Percentiles rank a stretch among this genome's conserved stretches.
Evolutionary conservation across 2,113 vertebrate genomes (phyloP).

Genomic region (Platysternon megacephalum): DNA sequence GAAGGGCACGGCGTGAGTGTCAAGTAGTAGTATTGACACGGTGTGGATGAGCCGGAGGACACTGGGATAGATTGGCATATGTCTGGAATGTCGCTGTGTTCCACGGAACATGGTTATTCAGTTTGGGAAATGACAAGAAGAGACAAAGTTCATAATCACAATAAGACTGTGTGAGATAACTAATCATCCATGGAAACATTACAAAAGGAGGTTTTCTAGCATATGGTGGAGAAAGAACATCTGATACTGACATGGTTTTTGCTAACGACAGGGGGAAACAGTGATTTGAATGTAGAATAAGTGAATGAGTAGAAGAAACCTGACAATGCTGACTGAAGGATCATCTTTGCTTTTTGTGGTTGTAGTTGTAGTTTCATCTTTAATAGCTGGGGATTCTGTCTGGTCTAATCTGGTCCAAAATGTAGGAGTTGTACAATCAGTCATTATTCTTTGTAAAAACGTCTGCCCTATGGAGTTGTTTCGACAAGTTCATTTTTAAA

Average conservation of each 20-base stretch:
- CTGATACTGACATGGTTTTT: background rate
- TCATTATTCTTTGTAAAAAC: background rate
- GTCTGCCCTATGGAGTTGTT: rapidly evolving
- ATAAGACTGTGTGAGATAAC: background rate
- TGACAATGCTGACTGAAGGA: background rate
- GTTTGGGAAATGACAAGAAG: background rate
- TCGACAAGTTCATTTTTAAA: background rate
- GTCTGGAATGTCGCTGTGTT: rapidly evolving
- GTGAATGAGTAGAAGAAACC: background rate
- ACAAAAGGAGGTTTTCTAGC: background rate
- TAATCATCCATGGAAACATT: background rate
- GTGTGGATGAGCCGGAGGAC: background rate
- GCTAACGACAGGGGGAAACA: background rate
- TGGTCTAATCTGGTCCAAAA: background rate
- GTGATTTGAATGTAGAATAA: background rate
- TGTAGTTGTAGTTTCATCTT: background rate
- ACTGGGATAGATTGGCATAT: background rate
- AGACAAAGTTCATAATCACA: background rate
- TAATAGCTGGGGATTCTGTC: background rate
- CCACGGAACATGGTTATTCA: background rate
- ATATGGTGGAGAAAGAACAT: background rate
- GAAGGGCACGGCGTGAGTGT: background rate
- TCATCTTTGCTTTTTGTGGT: background rate
- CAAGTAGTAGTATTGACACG: background rate
- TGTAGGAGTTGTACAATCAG: background rate